A percentile compares a stretch with the other conserved stretches of the same genome.
phyloP scores from a whole-genome alignment of 2,113 vertebrate genomes.

The Emydocephalus ijimae region DNA sequence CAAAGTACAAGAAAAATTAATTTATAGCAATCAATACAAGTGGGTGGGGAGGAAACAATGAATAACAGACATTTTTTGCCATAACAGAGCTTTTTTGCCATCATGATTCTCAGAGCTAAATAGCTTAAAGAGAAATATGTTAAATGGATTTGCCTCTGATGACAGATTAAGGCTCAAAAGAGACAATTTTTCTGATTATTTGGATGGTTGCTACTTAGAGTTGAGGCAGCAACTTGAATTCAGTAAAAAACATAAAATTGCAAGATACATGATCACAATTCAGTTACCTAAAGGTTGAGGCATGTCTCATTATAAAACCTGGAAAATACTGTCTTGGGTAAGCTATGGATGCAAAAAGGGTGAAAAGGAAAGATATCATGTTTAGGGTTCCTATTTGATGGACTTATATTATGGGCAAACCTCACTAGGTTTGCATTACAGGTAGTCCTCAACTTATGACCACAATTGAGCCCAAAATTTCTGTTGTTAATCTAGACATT shows the following conservation, averaged over 20 bases:
- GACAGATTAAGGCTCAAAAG: background rate
- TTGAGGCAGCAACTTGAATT: background rate
- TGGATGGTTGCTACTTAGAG: background rate
- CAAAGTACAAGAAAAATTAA: conserved; percentile 22
- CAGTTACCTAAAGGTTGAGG: background rate
- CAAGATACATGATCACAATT: background rate
- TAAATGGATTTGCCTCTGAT: background rate
- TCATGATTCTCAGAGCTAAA: background rate
- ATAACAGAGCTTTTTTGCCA: background rate
- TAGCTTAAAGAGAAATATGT: background rate
- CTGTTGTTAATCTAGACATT: no score
- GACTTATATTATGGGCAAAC: background rate
- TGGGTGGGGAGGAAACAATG: background rate
- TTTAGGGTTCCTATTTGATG: background rate
- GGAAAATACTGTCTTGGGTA: background rate
- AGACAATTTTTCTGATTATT: background rate
- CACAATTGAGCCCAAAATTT: no score
- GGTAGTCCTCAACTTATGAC: no score
- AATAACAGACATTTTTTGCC: background rate
- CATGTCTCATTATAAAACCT: background rate
- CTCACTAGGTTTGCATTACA: background rate
- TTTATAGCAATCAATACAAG: conserved; percentile 25
- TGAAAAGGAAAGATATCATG: background rate
- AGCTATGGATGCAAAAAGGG: background rate
- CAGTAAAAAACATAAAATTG: background rate